phyloP scores from a whole-genome alignment of 2,888 invertebrate species.

The Ornithoptera alexandrae region DNA sequence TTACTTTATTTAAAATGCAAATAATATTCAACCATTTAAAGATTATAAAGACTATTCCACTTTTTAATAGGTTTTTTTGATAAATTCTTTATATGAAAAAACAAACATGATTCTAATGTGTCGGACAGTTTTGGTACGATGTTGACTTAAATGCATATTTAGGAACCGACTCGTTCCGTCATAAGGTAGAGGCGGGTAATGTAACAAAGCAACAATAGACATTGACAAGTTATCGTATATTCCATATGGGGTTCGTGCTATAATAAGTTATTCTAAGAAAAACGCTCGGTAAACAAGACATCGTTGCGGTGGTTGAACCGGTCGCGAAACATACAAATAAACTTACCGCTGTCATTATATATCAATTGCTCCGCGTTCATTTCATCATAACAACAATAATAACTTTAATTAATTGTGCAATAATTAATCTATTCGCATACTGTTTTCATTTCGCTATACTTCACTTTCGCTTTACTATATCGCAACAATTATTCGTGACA shows the following conservation, averaged over 20 bases:
- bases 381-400: constrained; percentile 1
- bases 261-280: constrained; percentile 47
- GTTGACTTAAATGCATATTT: background rate
- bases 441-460: too few species aligned
- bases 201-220: constrained; percentile 25
- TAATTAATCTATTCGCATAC: too few species aligned
- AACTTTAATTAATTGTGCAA: background rate
- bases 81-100: too few species aligned
- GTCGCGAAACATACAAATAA: constrained; percentile 37
- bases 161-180: background rate
- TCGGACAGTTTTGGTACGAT: background rate
- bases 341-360: constrained; percentile 18
- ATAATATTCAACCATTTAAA: too few species aligned
- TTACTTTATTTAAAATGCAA: too few species aligned
- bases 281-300: constrained; percentile 37
- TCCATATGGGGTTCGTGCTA: constrained; percentile 39
- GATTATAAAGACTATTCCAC: too few species aligned
- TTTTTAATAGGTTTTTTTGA: too few species aligned
- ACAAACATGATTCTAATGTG: background rate
- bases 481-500: too few species aligned
- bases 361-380: constrained; percentile 23
- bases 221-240: constrained; percentile 24
- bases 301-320: constrained; percentile 35
- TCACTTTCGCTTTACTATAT: too few species aligned
- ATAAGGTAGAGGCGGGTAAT: constrained; percentile 5